Conservation (phyloP, 2,113 vertebrate species). For the Ifrita kowaldi region DNA sequence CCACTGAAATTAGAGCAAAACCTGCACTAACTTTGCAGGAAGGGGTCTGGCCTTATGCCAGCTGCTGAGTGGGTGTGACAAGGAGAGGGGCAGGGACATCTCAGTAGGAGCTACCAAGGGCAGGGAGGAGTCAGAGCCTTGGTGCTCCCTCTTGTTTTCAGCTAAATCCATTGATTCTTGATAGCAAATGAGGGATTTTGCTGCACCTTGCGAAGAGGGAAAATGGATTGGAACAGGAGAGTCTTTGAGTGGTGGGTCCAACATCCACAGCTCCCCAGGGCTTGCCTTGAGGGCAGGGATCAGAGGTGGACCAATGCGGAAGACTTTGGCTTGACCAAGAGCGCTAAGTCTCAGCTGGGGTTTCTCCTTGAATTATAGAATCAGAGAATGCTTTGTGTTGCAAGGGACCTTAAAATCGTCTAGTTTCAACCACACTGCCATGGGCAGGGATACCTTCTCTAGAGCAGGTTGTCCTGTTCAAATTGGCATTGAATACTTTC, state of each 20-base stretch:
- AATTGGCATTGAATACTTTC: background rate
- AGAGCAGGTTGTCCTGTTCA: background rate
- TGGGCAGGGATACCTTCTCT: background rate
- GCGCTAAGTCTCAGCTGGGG: accelerated
- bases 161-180: background rate
- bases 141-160: background rate
- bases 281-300: background rate
- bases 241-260: background rate
- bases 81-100: background rate
- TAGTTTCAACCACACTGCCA: accelerated
- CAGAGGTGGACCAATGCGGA: background rate
- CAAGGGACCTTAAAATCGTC: background rate
- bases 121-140: background rate
- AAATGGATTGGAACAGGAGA: background rate
- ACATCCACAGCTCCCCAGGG: background rate
- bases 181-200: background rate
- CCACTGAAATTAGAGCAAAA: background rate
- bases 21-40: background rate
- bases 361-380: background rate
- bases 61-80: background rate
- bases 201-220: background rate
- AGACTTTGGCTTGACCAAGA: background rate
- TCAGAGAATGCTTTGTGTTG: background rate
- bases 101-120: background rate
- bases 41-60: background rate